A percentile compares a stretch with the other conserved stretches of the same genome.
These are phyloP conservation scores for Chloroceryle aenea DNA, from an alignment of 2,113 vertebrate species.

Conservation along the genomic window DNA sequence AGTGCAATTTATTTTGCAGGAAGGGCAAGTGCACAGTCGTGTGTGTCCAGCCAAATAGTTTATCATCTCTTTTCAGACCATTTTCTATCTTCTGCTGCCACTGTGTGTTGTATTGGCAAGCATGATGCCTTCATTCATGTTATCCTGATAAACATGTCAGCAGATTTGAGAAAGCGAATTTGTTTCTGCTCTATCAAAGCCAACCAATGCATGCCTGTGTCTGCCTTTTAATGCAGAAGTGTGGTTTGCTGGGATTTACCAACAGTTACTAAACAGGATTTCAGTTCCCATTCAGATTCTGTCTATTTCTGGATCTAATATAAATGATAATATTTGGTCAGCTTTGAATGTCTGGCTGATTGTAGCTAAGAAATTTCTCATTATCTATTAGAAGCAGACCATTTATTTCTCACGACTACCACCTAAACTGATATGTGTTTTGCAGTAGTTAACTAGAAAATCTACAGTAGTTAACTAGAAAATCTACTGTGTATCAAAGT, in stretches of 20 bases:
- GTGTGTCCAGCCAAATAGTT: neutral
- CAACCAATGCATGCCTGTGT: neutral
- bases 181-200: neutral
- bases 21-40: neutral
- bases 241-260: conserved; percentile 22
- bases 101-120: neutral
- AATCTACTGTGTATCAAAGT: neutral
- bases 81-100: neutral
- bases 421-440: neutral
- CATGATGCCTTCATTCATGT: neutral
- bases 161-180: neutral
- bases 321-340: neutral
- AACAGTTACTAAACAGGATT: neutral
- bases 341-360: neutral
- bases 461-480: neutral
- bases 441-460: neutral
- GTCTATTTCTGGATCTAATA: neutral
- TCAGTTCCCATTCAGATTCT: neutral
- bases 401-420: neutral
- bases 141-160: neutral
- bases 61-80: neutral
- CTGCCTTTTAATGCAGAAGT: neutral
- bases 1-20: neutral
- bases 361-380: neutral
- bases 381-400: neutral